A percentile compares a stretch with the other conserved stretches of the same genome.
Evolutionary conservation across 2,888 invertebrate genomes (phyloP).

Genomic region (Gisinianus flammeolus): DNA sequence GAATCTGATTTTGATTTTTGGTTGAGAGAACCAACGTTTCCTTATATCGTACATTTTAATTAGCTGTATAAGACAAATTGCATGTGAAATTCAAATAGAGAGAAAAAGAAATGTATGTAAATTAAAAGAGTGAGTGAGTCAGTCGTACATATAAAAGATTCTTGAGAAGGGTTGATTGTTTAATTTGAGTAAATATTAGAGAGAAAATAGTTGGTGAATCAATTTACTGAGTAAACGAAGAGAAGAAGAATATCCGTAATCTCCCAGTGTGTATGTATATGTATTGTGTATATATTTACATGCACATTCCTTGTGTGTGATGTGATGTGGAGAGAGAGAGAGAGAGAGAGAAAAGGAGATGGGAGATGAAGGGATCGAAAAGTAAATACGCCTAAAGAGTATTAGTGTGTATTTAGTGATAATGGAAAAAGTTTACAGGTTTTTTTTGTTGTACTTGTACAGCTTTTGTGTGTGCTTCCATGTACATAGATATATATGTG

Average conservation of each 20-base stretch:
- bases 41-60: no score
- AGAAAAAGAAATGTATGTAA: no score
- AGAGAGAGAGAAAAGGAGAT: not conserved
- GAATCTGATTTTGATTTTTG: no score
- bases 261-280: not conserved
- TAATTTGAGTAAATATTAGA: conserved; percentile 1
- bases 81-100: no score
- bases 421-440: conserved; percentile 37
- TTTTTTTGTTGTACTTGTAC: not conserved
- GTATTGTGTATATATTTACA: not conserved
- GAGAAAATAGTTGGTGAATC: not conserved
- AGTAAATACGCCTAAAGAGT: conserved; percentile 37
- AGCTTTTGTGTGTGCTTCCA: not conserved
- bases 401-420: conserved; percentile 38
- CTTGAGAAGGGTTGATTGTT: conserved; percentile 9
- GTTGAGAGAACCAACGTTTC: no score
- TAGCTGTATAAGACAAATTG: no score
- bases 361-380: conserved; percentile 7
- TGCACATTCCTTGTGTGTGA: conserved; percentile 7
- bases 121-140: no score
- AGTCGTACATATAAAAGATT: no score
- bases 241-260: no score
- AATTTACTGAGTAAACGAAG: not conserved
- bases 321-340: not conserved
- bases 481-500: not conserved